A percentile compares a stretch with the other conserved stretches of the same genome.
Evolutionary conservation across 2,113 vertebrate species (phyloP).

Genomic region (Eurypyga helias): DNA sequence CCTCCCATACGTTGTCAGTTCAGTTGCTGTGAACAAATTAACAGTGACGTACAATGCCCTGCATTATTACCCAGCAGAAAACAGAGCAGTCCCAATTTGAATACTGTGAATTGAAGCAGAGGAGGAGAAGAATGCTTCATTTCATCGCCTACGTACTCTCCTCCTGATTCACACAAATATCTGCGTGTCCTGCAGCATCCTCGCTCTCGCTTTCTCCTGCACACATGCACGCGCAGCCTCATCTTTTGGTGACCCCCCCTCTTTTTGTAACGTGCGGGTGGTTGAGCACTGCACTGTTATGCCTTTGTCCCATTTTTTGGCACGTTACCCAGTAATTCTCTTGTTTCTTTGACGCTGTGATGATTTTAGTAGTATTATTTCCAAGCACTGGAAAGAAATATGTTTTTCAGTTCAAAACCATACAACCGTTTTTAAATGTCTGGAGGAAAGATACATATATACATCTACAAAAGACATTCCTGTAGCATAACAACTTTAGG

Average conservation of each 20-base stretch:
- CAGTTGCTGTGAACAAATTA: background rate
- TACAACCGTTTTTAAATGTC: background rate
- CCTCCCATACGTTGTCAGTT: background rate
- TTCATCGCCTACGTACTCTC: background rate
- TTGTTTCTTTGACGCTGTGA: background rate
- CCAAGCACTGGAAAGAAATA: background rate
- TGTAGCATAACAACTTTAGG: background rate
- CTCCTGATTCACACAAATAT: background rate
- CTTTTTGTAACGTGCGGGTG: background rate
- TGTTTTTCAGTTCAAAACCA: background rate
- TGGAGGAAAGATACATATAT: fast-evolving
- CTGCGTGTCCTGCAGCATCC: background rate
- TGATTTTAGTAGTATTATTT: background rate
- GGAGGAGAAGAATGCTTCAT: background rate
- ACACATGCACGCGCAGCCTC: fast-evolving
- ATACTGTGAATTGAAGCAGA: conserved; percentile 8
- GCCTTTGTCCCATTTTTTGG: background rate
- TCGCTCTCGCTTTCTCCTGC: background rate
- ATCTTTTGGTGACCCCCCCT: background rate
- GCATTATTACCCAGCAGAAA: background rate
- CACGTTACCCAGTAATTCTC: background rate
- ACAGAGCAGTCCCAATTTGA: background rate
- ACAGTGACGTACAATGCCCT: background rate
- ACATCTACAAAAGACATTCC: background rate
- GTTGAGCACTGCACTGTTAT: background rate